These are phyloP conservation scores for Marasmarcha lunaedactyla DNA, from an alignment of 2,888 invertebrate species.

Conservation along the genomic window DNA sequence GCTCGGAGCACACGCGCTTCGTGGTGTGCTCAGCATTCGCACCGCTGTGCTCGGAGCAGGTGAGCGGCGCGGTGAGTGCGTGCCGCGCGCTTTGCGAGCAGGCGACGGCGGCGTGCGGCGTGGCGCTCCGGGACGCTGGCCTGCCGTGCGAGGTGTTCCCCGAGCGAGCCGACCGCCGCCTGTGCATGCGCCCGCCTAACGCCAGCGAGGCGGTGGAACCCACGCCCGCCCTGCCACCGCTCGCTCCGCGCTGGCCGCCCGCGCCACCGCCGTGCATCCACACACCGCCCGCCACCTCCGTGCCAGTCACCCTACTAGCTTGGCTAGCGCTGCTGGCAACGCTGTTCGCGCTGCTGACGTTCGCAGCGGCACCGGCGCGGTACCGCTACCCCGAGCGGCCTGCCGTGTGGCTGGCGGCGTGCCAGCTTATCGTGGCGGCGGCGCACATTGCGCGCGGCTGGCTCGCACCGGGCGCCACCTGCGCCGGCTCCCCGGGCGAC, in stretches of 20 bases:
- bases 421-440: slow-evolving; percentile 84
- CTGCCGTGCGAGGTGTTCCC: slow-evolving; percentile 86
- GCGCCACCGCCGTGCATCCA: slow-evolving; percentile 50
- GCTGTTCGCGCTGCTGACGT: slow-evolving; percentile 85
- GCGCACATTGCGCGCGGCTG: slow-evolving; percentile 79
- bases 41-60: slow-evolving; percentile 91
- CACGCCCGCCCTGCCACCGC: slow-evolving; percentile 44
- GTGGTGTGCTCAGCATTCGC: slow-evolving; percentile 92
- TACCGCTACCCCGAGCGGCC: slow-evolving; percentile 95
- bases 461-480: slow-evolving; percentile 48
- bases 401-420: slow-evolving; percentile 89
- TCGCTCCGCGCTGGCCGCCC: slow-evolving; percentile 50
- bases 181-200: slow-evolving; percentile 81
- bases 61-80: slow-evolving; percentile 85
- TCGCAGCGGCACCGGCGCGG: slow-evolving; percentile 88
- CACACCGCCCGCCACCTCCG: slow-evolving; percentile 58
- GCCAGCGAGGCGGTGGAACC: slow-evolving; percentile 55
- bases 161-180: slow-evolving; percentile 73
- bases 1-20: slow-evolving; percentile 84
- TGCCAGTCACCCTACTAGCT: slow-evolving; percentile 78
- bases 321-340: slow-evolving; percentile 85
- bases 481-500: slow-evolving; percentile 55
- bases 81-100: slow-evolving; percentile 91
- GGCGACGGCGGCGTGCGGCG: slow-evolving; percentile 76
- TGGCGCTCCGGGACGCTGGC: slow-evolving; percentile 78